Evolutionary conservation across 1,140 invertebrate species (phyloP).

Genomic region (Atopsyche davidsoni): DNA sequence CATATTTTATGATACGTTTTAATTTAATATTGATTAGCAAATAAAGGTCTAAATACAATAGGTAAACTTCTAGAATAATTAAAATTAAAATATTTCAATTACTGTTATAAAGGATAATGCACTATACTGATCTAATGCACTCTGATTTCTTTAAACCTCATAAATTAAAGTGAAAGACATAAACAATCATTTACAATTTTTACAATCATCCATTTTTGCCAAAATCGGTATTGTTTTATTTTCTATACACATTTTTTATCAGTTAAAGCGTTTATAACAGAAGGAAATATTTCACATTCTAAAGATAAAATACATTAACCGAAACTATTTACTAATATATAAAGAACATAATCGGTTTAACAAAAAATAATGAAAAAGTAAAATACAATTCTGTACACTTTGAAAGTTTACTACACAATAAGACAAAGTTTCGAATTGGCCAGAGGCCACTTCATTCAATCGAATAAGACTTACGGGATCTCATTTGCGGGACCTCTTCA

Average conservation of each 20-base stretch:
- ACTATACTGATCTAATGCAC: constrained; percentile 7
- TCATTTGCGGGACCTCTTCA: no score
- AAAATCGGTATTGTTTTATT: background rate
- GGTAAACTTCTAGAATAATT: constrained; percentile 14
- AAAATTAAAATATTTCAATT: constrained; percentile 12
- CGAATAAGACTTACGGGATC: no score
- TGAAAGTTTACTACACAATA: constrained; percentile 15
- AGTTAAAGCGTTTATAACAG: background rate
- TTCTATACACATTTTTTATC: constrained; percentile 7
- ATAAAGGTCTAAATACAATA: constrained; percentile 22
- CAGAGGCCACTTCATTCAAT: no score
- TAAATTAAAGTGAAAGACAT: constrained; percentile 10
- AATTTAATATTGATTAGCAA: constrained; percentile 23
- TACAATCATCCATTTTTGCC: constrained; percentile 1
- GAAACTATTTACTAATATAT: background rate
- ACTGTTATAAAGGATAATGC: constrained; percentile 6
- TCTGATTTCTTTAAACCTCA: background rate
- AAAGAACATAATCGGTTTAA: background rate
- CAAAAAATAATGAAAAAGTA: constrained; percentile 16
- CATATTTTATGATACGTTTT: constrained; percentile 20
- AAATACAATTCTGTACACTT: constrained; percentile 23
- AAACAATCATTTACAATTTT: constrained; percentile 5
- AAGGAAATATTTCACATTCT: constrained; percentile 4
- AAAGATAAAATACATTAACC: background rate
- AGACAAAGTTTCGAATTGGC: no score